Evolutionary conservation across 2,888 invertebrate genomes (phyloP).

Genomic region (Mayetiola destructor): DNA sequence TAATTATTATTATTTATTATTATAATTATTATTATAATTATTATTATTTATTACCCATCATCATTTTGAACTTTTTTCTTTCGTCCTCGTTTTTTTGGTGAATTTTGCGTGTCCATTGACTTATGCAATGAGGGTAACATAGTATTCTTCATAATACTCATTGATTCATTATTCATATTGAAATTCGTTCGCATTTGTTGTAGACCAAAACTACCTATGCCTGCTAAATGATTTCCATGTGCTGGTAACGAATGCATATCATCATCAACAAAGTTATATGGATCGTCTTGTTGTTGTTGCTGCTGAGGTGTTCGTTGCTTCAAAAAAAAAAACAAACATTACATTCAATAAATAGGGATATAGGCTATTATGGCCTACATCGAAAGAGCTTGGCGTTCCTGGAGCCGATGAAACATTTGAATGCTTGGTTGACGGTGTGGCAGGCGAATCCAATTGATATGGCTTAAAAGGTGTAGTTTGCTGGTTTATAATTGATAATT

Average conservation of each 20-base stretch:
- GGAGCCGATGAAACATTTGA: conserved; percentile 18
- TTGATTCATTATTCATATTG: conserved; percentile 22
- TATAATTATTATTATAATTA: neutral
- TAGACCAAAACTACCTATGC: conserved; percentile 18
- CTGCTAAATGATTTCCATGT: conserved; percentile 18
- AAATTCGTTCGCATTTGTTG: conserved; percentile 7
- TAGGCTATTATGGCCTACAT: neutral
- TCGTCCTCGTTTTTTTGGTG: conserved; percentile 69
- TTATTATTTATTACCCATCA: conserved; percentile 37
- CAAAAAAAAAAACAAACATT: neutral
- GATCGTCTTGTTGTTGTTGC: conserved; percentile 42
- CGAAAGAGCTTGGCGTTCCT: neutral
- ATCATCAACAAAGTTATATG: conserved; percentile 76
- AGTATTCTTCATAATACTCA: conserved; percentile 20
- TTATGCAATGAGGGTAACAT: conserved; percentile 27
- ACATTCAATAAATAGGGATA: neutral
- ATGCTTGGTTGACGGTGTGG: conserved; percentile 18
- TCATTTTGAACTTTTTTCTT: conserved; percentile 69
- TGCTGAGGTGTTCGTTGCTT: conserved; percentile 21
- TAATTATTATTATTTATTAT: neutral
- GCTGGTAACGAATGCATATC: conserved; percentile 35
- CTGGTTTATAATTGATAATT: conserved; percentile 1
- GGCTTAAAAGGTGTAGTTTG: conserved; percentile 2
- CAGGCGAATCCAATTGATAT: conserved; percentile 15
- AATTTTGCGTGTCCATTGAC: conserved; percentile 28